Evolutionary conservation across 2,888 invertebrate genomes (phyloP).

Genomic region (Chloromyia formosa): DNA sequence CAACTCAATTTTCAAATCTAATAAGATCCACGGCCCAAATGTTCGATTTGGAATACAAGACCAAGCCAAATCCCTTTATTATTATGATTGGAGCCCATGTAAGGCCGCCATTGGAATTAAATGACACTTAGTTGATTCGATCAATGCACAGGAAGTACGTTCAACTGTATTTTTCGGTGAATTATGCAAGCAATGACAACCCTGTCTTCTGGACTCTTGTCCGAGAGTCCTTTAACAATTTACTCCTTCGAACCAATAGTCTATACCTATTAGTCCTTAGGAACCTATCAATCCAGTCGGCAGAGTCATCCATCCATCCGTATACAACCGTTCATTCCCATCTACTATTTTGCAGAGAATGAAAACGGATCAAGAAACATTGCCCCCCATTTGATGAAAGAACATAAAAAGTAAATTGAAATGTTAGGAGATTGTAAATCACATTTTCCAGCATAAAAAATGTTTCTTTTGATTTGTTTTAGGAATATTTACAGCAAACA

Average conservation of each 20-base stretch:
- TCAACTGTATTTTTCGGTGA: too few relatives aligned
- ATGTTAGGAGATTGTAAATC: constrained; percentile 42
- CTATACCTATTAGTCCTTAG: constrained; percentile 9
- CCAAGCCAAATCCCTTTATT: too few relatives aligned
- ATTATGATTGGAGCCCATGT: too few relatives aligned
- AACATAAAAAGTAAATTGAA: constrained; percentile 43
- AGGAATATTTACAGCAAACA: not conserved
- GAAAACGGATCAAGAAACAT: constrained; percentile 20
- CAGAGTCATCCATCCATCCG: not conserved
- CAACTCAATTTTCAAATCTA: too few relatives aligned
- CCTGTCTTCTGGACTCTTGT: not conserved
- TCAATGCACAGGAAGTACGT: too few relatives aligned
- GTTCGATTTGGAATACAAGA: too few relatives aligned
- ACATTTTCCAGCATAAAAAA: constrained; percentile 40
- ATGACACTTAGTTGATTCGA: too few relatives aligned
- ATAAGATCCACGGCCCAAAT: too few relatives aligned
- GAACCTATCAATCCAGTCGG: constrained; percentile 32
- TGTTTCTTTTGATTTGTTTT: constrained; percentile 12
- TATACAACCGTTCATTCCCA: not conserved
- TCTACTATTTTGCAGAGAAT: not conserved
- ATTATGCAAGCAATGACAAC: too few relatives aligned
- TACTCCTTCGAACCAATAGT: not conserved
- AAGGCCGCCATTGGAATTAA: too few relatives aligned
- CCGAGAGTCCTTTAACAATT: not conserved
- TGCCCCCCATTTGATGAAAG: constrained; percentile 29